Evolutionary conservation across 2,113 vertebrate species (phyloP), one percentile per base, ranked within the genome.

Genomic region (Dromaius novaehollandiae): DNA sequence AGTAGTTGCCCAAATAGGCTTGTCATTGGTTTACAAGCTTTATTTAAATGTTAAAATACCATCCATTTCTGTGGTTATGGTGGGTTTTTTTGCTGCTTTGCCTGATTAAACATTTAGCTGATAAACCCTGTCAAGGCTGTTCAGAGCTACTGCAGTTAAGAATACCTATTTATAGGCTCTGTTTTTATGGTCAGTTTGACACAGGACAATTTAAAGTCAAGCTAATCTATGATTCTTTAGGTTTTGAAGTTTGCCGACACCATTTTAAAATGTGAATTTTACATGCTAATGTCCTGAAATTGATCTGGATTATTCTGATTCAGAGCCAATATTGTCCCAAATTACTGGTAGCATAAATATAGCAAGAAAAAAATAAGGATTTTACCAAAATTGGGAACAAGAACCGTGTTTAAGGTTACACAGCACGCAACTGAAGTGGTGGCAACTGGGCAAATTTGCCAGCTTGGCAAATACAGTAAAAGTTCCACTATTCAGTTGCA

Each of bases 51-150:
- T 89, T 92, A 89, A 96, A 46, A 93, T 93, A 70, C 69, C 70
- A 46, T 60, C 66, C 80, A 92, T 94, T 95, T 50, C 86, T 96
- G 68, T 94, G 69, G 82, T 77, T 97, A 42, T 81, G 56, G 13
- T 60, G 56, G 32, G 56, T 19, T 53, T 91, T 70, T 95, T 93
- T 95, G 40, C 86, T 94, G 83, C 86, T 79, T 91, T 96, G 82
- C 91, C 89, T 95, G 93, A 93, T 97, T 96, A 96, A 97, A 93
- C 90, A 91, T 70, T 90, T 86, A 78, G 81, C 82, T 94, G 95
- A 94, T 97, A 97, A 96, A 93, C 79, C 42, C 83, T 87, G 80
- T 96, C 90, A 94, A 79, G 77, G 78, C 84, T 96, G 79, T 88
- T 89, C 58, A 87, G 76, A 93, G 71, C 61, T 91, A 12, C 73